Percentiles rank a stretch among this genome's conserved stretches.
Evolutionary conservation across 2,113 vertebrate genomes (phyloP).

Genomic region (Stomatorhinus ivindoensis): DNA sequence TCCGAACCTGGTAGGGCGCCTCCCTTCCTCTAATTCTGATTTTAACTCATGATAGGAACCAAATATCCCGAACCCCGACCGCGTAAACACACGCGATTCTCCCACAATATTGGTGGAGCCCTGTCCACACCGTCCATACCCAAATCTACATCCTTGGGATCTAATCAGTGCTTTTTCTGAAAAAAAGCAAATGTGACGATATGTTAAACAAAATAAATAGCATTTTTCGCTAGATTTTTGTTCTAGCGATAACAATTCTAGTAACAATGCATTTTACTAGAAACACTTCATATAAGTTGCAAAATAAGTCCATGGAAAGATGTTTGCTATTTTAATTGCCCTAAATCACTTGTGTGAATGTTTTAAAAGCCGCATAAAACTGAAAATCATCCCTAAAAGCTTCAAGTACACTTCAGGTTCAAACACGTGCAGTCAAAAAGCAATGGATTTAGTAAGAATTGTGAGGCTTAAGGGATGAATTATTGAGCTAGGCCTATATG

Average conservation of each 20-base stretch:
- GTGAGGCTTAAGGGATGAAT: background rate
- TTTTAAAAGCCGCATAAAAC: background rate
- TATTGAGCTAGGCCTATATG: background rate
- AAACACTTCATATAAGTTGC: background rate
- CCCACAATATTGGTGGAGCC: too few relatives aligned
- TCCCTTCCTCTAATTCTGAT: background rate
- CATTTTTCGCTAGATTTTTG: background rate
- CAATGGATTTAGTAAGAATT: background rate
- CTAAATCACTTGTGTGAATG: background rate
- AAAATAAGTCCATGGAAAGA: background rate
- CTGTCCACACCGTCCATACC: background rate
- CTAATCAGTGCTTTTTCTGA: background rate
- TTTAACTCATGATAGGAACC: background rate
- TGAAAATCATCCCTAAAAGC: background rate
- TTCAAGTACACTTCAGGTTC: background rate
- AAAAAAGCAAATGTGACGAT: background rate
- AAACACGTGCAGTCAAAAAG: background rate
- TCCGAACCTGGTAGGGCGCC: too few relatives aligned
- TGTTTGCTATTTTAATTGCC: background rate
- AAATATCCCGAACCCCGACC: background rate
- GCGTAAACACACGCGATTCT: background rate
- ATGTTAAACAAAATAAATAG: background rate
- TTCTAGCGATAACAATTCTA: background rate
- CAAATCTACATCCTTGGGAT: background rate
- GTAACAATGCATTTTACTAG: background rate